Base-by-base conservation (phyloP, 1,140 invertebrate genomes). In the Trichoplusia ni region DNA sequence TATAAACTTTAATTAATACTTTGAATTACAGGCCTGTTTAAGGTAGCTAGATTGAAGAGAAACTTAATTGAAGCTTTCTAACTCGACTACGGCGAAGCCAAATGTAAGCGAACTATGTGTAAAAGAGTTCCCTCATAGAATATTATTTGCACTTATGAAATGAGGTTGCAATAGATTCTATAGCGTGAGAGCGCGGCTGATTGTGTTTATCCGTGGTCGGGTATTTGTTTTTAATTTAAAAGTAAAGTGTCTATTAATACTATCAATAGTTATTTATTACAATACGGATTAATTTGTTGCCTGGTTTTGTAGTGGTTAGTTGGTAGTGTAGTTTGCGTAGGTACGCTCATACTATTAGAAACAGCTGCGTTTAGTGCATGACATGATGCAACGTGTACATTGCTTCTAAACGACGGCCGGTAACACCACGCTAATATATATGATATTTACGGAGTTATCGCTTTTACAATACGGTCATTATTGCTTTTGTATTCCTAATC, bases 181-280 rank as follows among this genome's bases (percentile, higher is more conserved):
- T n/a, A 8, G 33, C 13, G 21, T 31, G 11, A 18, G 35, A 7
- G 16, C 8, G 46, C 29, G 16, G 19, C 16, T 31, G 16, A 18
- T 25, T 25, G 33, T 19, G 29, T 33, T 25, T 58, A 58, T 31
- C 37, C 25, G 54, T 58, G 27, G 54, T 58, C 54, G 54, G 35
- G 54, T 40, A 18, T 58, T 44, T 21, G 53, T 42, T 58, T 58
- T 58, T 58, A 42, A 29, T 27, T 58, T 29, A 58, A 58, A 42
- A 54, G 27, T 58, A 42, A 42, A 54, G 27, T 58, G 31, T 58
- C 23, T 42, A 58, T 58, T 58, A 58, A 29, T 71, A 49, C 74
- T 71, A 82, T 77, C 72, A 67, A 71, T 84, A 83, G 76, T 84
- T 86, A 86, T 87, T 88, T 88, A 88, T 86, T 86, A 71, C 67